phyloP scores from a whole-genome alignment of 2,113 vertebrate genomes.

The Hirundichthys speculiger region DNA sequence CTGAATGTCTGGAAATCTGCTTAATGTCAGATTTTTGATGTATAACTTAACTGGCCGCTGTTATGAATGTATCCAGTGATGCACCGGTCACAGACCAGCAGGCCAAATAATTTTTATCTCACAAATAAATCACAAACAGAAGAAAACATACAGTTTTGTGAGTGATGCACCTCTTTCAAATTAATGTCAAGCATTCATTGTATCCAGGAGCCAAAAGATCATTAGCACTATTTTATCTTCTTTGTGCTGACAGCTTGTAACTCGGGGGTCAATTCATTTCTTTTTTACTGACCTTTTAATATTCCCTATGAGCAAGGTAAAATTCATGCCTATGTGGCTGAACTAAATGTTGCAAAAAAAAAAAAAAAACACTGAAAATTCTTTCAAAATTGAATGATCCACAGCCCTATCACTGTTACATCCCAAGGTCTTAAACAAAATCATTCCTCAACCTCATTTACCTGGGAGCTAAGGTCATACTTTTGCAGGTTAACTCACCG shows the following conservation, averaged over 20 bases:
- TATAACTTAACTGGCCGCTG: too few relatives aligned
- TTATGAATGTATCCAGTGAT: too few relatives aligned
- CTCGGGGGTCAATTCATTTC: background rate
- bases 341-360: too few relatives aligned
- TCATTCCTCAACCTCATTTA: background rate
- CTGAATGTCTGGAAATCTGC: too few relatives aligned
- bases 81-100: too few relatives aligned
- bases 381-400: too few relatives aligned
- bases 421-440: background rate
- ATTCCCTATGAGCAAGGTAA: background rate
- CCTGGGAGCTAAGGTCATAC: background rate
- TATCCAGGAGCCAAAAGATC: background rate
- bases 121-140: background rate
- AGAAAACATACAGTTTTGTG: background rate
- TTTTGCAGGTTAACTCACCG: too few relatives aligned
- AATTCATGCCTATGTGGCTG: too few relatives aligned
- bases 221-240: background rate
- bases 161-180: slow-evolving; percentile 6
- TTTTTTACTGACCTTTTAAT: slow-evolving; percentile 4
- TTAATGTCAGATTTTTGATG: too few relatives aligned
- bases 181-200: background rate
- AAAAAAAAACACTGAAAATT: too few relatives aligned
- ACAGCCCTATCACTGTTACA: background rate
- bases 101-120: background rate
- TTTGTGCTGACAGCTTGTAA: background rate